Percentiles rank a stretch among this genome's conserved stretches.
Evolutionary conservation across 2,113 vertebrate genomes (phyloP).

Genomic region (Poicephalus meyeri): DNA sequence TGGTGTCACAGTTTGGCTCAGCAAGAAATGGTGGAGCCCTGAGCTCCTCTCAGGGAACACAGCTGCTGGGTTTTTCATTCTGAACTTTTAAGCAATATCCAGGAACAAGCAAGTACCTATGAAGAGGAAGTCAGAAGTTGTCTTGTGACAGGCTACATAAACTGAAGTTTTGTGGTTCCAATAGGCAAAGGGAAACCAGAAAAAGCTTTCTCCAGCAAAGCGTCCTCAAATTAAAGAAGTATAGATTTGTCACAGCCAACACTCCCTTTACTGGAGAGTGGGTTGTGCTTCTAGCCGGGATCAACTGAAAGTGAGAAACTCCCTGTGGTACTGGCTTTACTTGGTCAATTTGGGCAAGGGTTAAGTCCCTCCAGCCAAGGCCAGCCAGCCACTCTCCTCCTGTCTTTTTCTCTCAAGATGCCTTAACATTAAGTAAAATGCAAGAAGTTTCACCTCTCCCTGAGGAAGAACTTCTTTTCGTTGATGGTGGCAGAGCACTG

Average conservation of each 20-base stretch:
- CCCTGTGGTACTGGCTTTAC: background rate
- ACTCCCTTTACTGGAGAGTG: background rate
- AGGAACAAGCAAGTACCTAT: background rate
- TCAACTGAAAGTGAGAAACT: background rate
- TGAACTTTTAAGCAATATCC: background rate
- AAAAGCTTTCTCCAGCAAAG: background rate
- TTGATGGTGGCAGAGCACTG: background rate
- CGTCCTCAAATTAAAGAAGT: background rate
- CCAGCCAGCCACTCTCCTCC: background rate
- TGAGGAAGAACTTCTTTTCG: background rate
- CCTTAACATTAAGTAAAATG: background rate
- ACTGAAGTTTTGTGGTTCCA: background rate
- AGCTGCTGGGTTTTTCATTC: background rate
- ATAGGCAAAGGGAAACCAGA: background rate
- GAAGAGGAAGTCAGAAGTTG: background rate
- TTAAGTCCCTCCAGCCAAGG: background rate
- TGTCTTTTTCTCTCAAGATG: background rate
- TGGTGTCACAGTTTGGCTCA: background rate
- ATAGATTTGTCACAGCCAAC: background rate
- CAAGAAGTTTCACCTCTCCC: background rate
- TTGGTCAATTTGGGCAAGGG: background rate
- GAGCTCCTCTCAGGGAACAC: background rate
- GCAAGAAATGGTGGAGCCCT: background rate
- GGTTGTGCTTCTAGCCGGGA: background rate
- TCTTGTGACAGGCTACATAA: slow-evolving; percentile 10